A percentile compares a stretch with the other conserved stretches of the same genome.
These are phyloP conservation scores for Nephotettix cincticeps DNA, from an alignment of 1,140 invertebrate genomes.

Conservation along the genomic window DNA sequence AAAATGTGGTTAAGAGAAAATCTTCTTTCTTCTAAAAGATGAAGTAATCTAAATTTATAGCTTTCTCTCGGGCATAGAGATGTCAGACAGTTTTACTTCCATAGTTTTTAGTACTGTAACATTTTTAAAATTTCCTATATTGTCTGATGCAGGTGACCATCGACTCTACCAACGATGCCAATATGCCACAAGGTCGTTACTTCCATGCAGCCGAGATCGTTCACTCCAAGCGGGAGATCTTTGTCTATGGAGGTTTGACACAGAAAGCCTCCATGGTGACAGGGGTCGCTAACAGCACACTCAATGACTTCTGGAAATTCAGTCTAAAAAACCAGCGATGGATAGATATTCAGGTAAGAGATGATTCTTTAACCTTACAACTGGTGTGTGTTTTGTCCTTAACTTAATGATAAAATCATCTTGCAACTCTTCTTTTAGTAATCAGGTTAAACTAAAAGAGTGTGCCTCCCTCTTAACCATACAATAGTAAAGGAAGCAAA, in stretches of 20 bases:
- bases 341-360: slow-evolving; percentile 71
- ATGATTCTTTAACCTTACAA: slow-evolving; percentile 41
- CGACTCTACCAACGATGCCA: slow-evolving; percentile 77
- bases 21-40: no score
- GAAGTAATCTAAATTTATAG: no score
- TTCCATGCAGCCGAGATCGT: slow-evolving; percentile 89
- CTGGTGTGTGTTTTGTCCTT: no score
- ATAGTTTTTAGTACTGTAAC: no score
- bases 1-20: no score
- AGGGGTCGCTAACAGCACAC: slow-evolving; percentile 60
- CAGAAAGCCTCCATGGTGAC: slow-evolving; percentile 51
- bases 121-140: neutral
- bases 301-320: slow-evolving; percentile 92
- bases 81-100: no score
- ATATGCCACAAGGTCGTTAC: slow-evolving; percentile 82
- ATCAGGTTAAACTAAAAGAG: no score
- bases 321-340: slow-evolving; percentile 83
- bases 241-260: slow-evolving; percentile 87
- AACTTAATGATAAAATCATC: no score
- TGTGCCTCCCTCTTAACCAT: no score
- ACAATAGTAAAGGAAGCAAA: no score
- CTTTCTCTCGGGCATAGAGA: no score
- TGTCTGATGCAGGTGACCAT: slow-evolving; percentile 63
- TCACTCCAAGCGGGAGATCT: slow-evolving; percentile 80
- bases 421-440: no score